Evolutionary conservation across 2,113 vertebrate genomes (phyloP).

Genomic region (Ceratotherium simum): DNA sequence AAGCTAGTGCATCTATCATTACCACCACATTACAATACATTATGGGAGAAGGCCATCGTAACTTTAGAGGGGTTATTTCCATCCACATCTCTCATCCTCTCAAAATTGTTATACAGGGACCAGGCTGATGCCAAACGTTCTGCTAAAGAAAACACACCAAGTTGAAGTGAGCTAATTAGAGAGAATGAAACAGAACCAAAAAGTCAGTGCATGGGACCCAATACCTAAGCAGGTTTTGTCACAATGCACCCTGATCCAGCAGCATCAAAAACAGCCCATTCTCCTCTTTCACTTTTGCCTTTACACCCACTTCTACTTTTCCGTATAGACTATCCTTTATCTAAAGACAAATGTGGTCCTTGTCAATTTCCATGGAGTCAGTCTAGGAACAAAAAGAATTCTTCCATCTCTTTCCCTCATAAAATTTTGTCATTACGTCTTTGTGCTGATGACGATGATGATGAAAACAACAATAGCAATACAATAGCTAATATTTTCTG

Average conservation of each 20-base stretch:
- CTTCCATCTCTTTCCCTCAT: neutral
- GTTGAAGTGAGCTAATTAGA: constrained; percentile 67
- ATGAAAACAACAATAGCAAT: neutral
- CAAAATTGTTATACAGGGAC: constrained; percentile 80
- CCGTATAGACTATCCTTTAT: neutral
- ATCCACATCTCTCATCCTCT: constrained; percentile 82
- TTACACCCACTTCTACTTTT: neutral
- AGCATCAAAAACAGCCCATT: neutral
- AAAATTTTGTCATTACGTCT: neutral
- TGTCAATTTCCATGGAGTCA: neutral
- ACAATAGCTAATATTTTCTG: neutral
- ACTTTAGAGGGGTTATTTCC: constrained; percentile 86
- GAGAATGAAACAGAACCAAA: constrained; percentile 33
- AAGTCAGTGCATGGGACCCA: constrained; percentile 33
- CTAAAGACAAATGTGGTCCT: neutral
- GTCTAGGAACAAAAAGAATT: neutral
- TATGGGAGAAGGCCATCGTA: constrained; percentile 85
- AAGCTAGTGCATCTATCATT: constrained; percentile 82
- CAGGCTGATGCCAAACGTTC: constrained; percentile 76
- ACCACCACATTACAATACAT: constrained; percentile 81
- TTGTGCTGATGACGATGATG: neutral
- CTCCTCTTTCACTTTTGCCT: neutral
- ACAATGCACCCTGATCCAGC: rapidly evolving
- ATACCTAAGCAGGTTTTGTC: neutral
- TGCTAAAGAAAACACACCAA: constrained; percentile 73